Conservation (phyloP, 2,888 invertebrate species). For the Sclerodermus sp. region DNA sequence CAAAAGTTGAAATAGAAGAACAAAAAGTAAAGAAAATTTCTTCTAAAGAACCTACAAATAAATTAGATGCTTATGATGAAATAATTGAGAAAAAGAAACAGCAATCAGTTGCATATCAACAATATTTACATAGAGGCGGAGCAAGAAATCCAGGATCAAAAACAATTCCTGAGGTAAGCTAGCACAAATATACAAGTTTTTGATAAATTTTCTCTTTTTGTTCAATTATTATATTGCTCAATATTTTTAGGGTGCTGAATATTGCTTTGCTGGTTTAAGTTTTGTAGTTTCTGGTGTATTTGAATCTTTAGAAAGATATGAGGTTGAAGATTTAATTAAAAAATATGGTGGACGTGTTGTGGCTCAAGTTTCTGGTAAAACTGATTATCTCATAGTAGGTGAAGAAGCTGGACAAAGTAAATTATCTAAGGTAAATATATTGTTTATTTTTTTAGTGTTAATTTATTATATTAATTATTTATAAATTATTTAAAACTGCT, state of each 20-base stretch:
- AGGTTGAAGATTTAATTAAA: conserved; percentile 72
- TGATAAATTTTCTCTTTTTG: conserved; percentile 2
- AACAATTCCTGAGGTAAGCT: conserved; percentile 74
- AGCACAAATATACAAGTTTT: neutral
- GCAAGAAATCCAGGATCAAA: conserved; percentile 83
- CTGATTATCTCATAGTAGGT: conserved; percentile 81
- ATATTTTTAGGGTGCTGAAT: conserved; percentile 66
- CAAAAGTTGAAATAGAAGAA: conserved; percentile 35
- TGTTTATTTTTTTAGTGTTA: conserved; percentile 1
- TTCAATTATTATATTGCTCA: conserved; percentile 1
- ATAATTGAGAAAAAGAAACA: conserved; percentile 69
- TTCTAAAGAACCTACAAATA: conserved; percentile 6
- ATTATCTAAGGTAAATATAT: conserved; percentile 63
- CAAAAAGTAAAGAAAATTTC: conserved; percentile 14
- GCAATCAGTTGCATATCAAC: conserved; percentile 70
- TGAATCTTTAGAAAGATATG: conserved; percentile 84
- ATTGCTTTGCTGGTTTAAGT: conserved; percentile 71
- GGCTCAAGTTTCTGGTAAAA: conserved; percentile 74
- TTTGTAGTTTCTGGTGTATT: conserved; percentile 84
- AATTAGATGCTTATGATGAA: conserved; percentile 66
- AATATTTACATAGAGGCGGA: conserved; percentile 76
- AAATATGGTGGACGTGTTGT: conserved; percentile 82
- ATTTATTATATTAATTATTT: too few species aligned
- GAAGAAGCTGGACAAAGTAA: conserved; percentile 86
- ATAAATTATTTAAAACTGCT: too few species aligned